phyloP scores from a whole-genome alignment of 2,797 vertebrate genomes.

The Oceanodroma leucorhoa region DNA sequence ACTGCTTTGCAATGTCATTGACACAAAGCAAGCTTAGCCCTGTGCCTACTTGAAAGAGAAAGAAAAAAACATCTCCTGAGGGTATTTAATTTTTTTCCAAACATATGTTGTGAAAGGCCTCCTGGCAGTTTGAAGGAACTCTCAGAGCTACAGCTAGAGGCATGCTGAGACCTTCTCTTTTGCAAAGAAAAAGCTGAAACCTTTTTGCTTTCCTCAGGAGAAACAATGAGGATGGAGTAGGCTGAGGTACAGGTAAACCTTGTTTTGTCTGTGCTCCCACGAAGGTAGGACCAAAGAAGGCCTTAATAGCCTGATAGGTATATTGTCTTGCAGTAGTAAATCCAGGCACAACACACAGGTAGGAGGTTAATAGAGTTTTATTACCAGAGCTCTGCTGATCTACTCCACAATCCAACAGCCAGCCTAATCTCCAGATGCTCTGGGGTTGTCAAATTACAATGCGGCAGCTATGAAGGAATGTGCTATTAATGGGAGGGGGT shows the following conservation, averaged over 20 bases:
- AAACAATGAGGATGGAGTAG: not conserved
- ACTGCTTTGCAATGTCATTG: constrained; percentile 32
- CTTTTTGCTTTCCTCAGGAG: constrained; percentile 4
- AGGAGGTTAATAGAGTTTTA: not conserved
- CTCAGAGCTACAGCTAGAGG: constrained; percentile 23
- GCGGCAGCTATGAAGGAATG: not conserved
- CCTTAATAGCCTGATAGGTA: not conserved
- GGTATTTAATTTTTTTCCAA: constrained; percentile 45
- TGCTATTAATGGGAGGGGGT: not conserved
- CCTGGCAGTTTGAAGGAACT: not conserved
- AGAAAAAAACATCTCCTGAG: not conserved
- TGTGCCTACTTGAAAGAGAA: constrained; percentile 13
- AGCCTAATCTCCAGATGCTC: not conserved
- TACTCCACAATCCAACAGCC: not conserved
- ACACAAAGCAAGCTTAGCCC: constrained; percentile 21
- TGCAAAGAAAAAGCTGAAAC: not conserved
- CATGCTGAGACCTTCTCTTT: constrained; percentile 30
- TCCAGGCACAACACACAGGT: not conserved
- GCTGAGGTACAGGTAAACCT: not conserved
- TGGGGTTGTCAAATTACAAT: not conserved
- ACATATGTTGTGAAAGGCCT: constrained; percentile 30
- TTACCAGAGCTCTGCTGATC: not conserved
- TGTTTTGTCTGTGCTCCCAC: not conserved
- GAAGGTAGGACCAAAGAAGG: not conserved
- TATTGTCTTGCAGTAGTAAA: not conserved